Percentiles rank a stretch among this genome's conserved stretches.
Evolutionary conservation across 2,888 invertebrate species (phyloP).

Genomic region (Agonopterix arenella): DNA sequence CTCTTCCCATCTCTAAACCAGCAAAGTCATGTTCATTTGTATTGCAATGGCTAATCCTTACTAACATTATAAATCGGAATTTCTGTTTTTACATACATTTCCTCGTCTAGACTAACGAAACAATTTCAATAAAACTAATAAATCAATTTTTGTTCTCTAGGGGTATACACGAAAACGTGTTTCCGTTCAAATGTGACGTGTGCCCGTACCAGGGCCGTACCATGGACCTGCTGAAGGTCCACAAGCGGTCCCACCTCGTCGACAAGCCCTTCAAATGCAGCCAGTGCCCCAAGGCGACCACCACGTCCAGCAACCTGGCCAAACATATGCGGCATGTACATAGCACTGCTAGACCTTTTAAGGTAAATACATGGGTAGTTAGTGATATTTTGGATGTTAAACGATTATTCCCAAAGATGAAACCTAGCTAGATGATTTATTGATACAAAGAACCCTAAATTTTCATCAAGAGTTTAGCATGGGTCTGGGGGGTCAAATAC

Average conservation of each 20-base stretch:
- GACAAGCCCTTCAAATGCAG: constrained; percentile 64
- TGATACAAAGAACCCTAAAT: too few species aligned
- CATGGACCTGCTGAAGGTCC: constrained; percentile 57
- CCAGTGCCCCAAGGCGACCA: constrained; percentile 56
- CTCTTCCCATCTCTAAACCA: too few species aligned
- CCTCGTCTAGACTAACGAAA: too few species aligned
- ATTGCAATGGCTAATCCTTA: neutral
- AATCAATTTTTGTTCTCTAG: constrained; percentile 16
- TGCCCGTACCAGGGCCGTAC: constrained; percentile 65
- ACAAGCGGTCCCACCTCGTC: constrained; percentile 52
- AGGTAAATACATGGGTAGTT: constrained; percentile 34
- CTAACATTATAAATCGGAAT: neutral
- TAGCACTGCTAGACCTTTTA: constrained; percentile 53
- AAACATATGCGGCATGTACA: constrained; percentile 66
- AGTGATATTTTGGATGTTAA: too few species aligned
- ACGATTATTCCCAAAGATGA: too few species aligned
- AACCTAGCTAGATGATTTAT: too few species aligned
- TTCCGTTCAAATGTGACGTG: constrained; percentile 60
- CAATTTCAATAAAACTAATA: too few species aligned
- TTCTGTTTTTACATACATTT: neutral
- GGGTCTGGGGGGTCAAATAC: too few species aligned
- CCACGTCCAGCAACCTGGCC: constrained; percentile 59
- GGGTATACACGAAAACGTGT: constrained; percentile 53
- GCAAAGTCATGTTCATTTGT: too few species aligned
- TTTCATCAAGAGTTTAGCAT: too few species aligned